Base-by-base conservation (phyloP, 2,888 invertebrate genomes). In the Drosophila nigricruria region DNA sequence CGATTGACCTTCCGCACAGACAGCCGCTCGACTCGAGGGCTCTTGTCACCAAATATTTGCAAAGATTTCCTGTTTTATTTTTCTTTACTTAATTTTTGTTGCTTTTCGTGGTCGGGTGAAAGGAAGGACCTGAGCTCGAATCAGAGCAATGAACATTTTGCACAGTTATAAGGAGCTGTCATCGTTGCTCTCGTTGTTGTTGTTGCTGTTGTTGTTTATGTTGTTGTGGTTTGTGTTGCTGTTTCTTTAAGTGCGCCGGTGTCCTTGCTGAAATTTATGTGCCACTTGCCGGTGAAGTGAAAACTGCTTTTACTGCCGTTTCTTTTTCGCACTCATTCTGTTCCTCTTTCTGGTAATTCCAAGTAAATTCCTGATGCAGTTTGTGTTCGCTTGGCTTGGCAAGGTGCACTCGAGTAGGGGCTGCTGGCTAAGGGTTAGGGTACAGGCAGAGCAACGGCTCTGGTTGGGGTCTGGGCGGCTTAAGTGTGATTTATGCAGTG, bases 201-300 rank as follows among this genome's bases (percentile, higher is more conserved):
- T 12, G 12, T 5, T 27, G 27, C 12, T 27, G 30, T 30, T 10
- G 30, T 10, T 10, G 3, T 10, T n/a, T n/a, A n/a, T n/a, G 23
- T 25, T 10, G 3, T 10, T 25, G 16, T 8, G 6, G 43, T 4
- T 45, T 3, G 23, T 49, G 36, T 36, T 45, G 60, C 45, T 59
- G 20, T 38, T 68, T 30, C 34, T 62, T 71, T 49, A 72, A 81
- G 79, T 81, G 70, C 54, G 38, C 62, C 49, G 67, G 62, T 82
- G 80, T 88, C 83, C 82, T 87, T 82, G 88, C 62, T 79, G 67
- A 73, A 86, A 88, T 88, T 88, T 88, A 86, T 83, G 87, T 86
- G 79, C 79, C 82, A 86, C 88, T 84, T 81, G 86, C 67, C 71
- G 63, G 56, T 69, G 79, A 84, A 84, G 88, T 86, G 79, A 86